A percentile compares a stretch with the other conserved stretches of the same genome.
phyloP scores from a whole-genome alignment of 2,113 vertebrate genomes.

The Daphoenositta chrysoptera region DNA sequence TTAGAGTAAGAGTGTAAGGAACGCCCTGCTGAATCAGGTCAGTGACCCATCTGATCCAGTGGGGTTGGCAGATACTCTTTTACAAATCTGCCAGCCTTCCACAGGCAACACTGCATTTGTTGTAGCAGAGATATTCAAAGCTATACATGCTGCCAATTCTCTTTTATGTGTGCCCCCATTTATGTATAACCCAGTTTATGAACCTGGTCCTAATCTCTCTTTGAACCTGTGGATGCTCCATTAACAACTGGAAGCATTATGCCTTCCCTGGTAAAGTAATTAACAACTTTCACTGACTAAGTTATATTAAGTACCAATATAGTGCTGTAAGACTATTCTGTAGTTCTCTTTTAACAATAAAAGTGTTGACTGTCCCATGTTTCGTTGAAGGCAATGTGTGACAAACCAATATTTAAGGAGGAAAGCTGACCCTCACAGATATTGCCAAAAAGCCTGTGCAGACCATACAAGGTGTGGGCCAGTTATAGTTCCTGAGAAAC shows the following conservation, averaged over 20 bases:
- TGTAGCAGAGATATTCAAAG: background rate
- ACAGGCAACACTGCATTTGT: fast-evolving
- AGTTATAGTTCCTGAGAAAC: slow-evolving; percentile 86
- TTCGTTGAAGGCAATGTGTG: slow-evolving; percentile 84
- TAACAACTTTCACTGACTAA: background rate
- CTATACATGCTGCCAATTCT: background rate
- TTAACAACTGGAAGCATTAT: background rate
- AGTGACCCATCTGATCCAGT: background rate
- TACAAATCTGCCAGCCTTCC: background rate
- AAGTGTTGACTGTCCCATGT: background rate
- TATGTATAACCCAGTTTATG: background rate
- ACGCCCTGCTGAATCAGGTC: background rate
- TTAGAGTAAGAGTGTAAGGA: background rate
- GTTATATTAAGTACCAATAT: background rate
- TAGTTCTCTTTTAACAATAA: background rate
- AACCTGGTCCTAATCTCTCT: background rate
- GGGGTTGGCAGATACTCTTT: background rate
- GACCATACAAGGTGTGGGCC: slow-evolving; percentile 90
- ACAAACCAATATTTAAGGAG: slow-evolving; percentile 93
- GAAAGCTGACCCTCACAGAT: slow-evolving; percentile 89
- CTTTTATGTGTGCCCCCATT: background rate
- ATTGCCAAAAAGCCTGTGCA: slow-evolving; percentile 89
- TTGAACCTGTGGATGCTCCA: background rate
- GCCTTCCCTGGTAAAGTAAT: background rate
- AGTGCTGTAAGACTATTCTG: background rate